Percentiles rank a stretch among this genome's conserved stretches.
These are phyloP conservation scores for Drosophila cardini DNA, from an alignment of 1,140 invertebrate species.

Conservation along the genomic window DNA sequence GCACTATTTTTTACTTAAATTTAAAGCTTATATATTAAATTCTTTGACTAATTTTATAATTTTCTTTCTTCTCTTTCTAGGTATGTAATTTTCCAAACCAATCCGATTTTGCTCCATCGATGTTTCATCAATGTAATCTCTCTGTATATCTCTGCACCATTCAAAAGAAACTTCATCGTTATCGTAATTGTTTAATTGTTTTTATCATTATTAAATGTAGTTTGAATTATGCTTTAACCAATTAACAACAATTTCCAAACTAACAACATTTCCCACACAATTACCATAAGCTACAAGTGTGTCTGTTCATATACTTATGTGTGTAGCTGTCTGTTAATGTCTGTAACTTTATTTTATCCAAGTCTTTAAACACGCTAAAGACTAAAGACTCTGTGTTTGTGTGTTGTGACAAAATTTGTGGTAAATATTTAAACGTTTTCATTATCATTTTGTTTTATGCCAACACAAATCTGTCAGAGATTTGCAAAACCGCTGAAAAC, in stretches of 20 bases:
- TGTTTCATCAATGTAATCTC: slow-evolving; percentile 66
- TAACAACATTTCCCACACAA: slow-evolving; percentile 18
- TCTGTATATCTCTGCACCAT: slow-evolving; percentile 55
- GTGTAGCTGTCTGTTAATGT: slow-evolving; percentile 17
- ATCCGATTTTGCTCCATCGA: slow-evolving; percentile 26
- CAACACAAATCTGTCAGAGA: slow-evolving; percentile 73
- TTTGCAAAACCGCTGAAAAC: slow-evolving; percentile 76
- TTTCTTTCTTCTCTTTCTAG: slow-evolving; percentile 53
- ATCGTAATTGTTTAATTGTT: slow-evolving; percentile 40
- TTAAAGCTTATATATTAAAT: background rate
- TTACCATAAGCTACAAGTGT: background rate
- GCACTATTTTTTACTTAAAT: slow-evolving; percentile 5
- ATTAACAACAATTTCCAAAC: slow-evolving; percentile 35
- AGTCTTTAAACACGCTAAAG: too few species aligned
- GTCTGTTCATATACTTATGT: background rate
- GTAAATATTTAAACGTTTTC: slow-evolving; percentile 81
- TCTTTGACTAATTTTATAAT: background rate
- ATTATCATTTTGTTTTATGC: slow-evolving; percentile 73
- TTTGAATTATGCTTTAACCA: slow-evolving; percentile 37
- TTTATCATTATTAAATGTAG: slow-evolving; percentile 55
- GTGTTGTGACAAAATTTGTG: slow-evolving; percentile 71
- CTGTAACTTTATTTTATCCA: slow-evolving; percentile 8
- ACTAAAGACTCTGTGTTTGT: too few species aligned
- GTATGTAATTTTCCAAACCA: slow-evolving; percentile 47
- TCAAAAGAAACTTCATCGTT: slow-evolving; percentile 39